Evolutionary conservation across 2,113 vertebrate genomes (phyloP).

Genomic region (Rhinoderma darwinii): DNA sequence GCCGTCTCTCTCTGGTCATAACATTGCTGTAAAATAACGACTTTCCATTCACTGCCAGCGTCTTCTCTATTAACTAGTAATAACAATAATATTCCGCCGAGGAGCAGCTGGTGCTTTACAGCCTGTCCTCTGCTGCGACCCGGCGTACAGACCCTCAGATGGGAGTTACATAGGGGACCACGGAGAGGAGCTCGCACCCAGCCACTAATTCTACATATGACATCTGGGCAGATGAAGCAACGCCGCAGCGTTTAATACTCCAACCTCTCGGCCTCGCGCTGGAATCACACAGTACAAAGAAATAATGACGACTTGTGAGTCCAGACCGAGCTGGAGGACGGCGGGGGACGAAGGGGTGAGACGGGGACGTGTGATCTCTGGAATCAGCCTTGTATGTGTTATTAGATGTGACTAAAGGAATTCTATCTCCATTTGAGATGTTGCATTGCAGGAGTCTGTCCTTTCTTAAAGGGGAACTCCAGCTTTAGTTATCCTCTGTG

Average conservation of each 20-base stretch:
- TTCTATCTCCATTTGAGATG: background rate
- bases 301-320: slow-evolving; percentile 26
- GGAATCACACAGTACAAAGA: slow-evolving; percentile 7
- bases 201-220: background rate
- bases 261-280: background rate
- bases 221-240: slow-evolving; percentile 14
- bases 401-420: background rate
- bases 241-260: background rate
- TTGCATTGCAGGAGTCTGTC: background rate
- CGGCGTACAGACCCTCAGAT: background rate
- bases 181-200: background rate
- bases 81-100: background rate
- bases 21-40: no score
- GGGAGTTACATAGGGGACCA: background rate
- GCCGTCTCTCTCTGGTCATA: no score
- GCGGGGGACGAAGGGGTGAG: background rate
- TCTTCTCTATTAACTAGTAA: background rate
- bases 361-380: background rate
- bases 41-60: background rate
- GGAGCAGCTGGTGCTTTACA: background rate
- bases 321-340: background rate
- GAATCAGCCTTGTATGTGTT: slow-evolving; percentile 2
- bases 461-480: background rate
- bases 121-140: background rate
- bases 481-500: background rate